Percentiles rank a stretch among this genome's conserved stretches.
phyloP scores from a whole-genome alignment of 2,113 vertebrate genomes.

The Gracilinanus agilis region DNA sequence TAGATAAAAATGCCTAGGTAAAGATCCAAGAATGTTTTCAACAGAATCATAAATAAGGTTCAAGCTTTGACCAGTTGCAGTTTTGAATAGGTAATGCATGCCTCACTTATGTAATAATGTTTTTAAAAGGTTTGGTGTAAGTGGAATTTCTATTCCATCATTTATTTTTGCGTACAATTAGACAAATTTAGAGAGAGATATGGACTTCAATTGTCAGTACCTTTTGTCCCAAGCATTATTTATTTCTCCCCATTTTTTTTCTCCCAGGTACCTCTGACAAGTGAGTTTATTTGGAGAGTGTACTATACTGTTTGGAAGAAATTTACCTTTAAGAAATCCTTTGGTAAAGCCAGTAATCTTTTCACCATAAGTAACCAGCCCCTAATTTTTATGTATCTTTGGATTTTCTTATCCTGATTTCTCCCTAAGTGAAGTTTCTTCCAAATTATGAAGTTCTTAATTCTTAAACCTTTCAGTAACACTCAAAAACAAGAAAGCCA shows the following conservation, averaged over 20 bases:
- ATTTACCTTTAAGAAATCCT: not conserved
- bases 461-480: not conserved
- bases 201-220: not conserved
- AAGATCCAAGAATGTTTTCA: not conserved
- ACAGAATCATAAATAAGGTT: not conserved
- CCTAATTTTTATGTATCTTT: not conserved
- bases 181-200: not conserved
- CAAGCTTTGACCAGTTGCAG: not conserved
- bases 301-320: not conserved
- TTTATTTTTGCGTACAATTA: not conserved
- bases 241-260: not conserved
- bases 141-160: not conserved
- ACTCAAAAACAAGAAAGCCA: not conserved
- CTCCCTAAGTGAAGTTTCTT: not conserved
- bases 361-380: not conserved
- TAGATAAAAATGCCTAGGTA: not conserved
- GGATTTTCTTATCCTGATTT: not conserved
- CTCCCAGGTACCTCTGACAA: not conserved
- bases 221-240: not conserved
- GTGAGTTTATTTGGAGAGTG: not conserved
- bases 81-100: not conserved
- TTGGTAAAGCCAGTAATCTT: not conserved
- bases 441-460: not conserved
- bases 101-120: not conserved
- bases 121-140: constrained; percentile 5